Evolutionary conservation across 2,113 vertebrate species (phyloP).

Genomic region (Cochlearius cochlearius): DNA sequence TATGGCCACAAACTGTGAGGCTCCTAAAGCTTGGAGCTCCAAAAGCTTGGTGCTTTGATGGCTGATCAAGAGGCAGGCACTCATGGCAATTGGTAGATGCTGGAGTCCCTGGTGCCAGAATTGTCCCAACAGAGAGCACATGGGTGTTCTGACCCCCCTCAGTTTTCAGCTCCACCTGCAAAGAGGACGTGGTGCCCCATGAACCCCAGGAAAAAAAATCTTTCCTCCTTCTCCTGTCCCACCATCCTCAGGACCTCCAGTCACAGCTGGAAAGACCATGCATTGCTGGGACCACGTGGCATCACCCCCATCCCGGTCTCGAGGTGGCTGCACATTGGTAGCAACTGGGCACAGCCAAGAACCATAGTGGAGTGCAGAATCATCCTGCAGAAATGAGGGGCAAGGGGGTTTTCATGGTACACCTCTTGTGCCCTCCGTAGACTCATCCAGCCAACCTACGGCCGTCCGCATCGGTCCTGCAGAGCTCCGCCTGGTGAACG

Average conservation of each 20-base stretch:
- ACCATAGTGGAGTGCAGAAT: fast-evolving
- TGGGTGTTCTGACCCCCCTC: not conserved
- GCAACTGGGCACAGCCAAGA: fast-evolving
- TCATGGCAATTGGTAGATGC: not conserved
- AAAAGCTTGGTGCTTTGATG: not conserved
- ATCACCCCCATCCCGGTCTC: fast-evolving
- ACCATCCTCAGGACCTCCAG: not conserved
- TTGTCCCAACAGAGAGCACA: not conserved
- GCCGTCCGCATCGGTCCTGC: fast-evolving
- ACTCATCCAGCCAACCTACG: not conserved
- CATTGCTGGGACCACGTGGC: not conserved
- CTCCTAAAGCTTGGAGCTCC: not conserved
- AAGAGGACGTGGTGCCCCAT: not conserved
- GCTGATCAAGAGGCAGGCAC: fast-evolving
- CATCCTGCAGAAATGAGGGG: not conserved
- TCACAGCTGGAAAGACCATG: not conserved
- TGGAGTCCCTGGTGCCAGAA: not conserved
- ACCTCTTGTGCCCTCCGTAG: not conserved
- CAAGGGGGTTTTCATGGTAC: not conserved
- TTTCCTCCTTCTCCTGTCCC: not conserved
- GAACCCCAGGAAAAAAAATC: not conserved
- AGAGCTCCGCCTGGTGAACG: constrained; percentile 20
- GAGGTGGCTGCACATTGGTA: not conserved
- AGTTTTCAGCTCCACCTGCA: not conserved
- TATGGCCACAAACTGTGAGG: not conserved